These are phyloP conservation scores for Lepilemur septentrionalis DNA, from an alignment of 2,797 vertebrate species.

Conservation along the genomic window DNA sequence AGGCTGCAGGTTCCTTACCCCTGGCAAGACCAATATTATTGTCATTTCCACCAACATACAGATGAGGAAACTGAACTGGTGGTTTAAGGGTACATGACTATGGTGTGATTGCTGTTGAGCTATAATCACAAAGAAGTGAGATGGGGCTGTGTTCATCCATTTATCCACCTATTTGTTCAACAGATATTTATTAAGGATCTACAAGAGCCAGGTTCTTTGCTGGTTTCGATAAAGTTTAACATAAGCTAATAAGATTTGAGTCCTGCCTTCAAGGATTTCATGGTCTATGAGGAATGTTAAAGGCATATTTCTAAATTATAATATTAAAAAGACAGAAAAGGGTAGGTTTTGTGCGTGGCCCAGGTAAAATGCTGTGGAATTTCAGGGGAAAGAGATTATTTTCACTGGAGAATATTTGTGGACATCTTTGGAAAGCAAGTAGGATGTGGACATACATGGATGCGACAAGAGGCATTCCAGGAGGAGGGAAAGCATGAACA, in stretches of 20 bases:
- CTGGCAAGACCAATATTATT: not conserved
- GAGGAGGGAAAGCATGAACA: not conserved
- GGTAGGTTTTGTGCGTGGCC: not conserved
- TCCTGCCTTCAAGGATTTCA: not conserved
- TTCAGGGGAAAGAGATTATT: not conserved
- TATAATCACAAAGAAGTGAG: not conserved
- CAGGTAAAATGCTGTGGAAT: not conserved
- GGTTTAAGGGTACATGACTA: not conserved
- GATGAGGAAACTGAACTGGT: not conserved
- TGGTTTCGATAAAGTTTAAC: slow-evolving; percentile 32
- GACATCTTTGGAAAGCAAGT: not conserved
- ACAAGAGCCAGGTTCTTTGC: not conserved
- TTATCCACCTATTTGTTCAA: not conserved
- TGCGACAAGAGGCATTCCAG: not conserved
- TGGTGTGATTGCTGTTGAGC: not conserved
- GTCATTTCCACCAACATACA: not conserved
- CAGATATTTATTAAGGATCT: not conserved
- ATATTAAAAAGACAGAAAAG: slow-evolving; percentile 4
- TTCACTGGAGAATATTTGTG: not conserved
- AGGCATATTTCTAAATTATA: not conserved
- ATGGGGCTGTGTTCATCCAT: not conserved
- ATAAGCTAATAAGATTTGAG: not conserved
- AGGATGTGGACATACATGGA: not conserved
- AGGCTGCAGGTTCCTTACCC: not conserved
- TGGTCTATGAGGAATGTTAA: slow-evolving; percentile 2